Evolutionary conservation across 2,113 vertebrate species (phyloP).

Genomic region (Parotia lawesii): DNA sequence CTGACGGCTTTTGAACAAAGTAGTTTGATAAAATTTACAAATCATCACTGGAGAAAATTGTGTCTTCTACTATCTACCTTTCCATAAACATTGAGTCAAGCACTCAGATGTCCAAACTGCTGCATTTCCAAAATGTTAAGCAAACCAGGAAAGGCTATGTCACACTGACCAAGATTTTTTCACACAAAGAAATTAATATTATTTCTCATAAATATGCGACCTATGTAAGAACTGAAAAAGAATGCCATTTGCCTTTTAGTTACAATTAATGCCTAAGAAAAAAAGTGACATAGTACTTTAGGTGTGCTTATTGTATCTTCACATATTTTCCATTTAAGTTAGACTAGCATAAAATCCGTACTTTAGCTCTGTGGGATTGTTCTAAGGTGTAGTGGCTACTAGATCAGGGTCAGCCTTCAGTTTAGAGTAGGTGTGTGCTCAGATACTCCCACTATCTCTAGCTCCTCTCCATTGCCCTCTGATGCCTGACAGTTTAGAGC

Average conservation of each 20-base stretch:
- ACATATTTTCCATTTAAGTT: background rate
- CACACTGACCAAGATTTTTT: background rate
- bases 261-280: background rate
- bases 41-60: background rate
- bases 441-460: background rate
- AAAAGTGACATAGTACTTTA: background rate
- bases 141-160: background rate
- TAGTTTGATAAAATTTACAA: background rate
- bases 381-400: background rate
- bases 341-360: background rate
- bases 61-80: background rate
- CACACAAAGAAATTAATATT: background rate
- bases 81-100: background rate
- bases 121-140: background rate
- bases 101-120: background rate
- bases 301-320: background rate
- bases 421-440: background rate
- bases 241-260: background rate
- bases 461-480: background rate
- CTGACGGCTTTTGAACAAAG: background rate
- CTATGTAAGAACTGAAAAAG: background rate
- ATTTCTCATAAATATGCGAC: rapidly evolving
- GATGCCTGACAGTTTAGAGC: background rate
- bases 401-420: rapidly evolving
- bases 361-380: background rate